Evolutionary conservation across 2,113 vertebrate genomes (phyloP).

Genomic region (Myiagra hebetior): DNA sequence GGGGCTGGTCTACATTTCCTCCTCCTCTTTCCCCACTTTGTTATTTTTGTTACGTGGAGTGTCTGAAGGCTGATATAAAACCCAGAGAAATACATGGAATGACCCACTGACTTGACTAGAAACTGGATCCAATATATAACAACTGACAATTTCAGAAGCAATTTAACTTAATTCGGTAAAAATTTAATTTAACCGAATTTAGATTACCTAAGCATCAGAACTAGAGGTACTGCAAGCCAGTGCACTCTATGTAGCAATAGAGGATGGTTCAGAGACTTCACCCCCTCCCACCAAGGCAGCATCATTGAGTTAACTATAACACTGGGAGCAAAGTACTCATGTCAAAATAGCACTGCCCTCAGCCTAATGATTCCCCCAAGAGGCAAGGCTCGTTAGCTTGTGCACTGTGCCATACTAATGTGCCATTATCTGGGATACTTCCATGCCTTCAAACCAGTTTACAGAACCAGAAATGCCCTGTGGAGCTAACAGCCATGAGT

Average conservation of each 20-base stretch:
- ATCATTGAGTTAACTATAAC: not conserved
- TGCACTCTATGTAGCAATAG: not conserved
- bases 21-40: not conserved
- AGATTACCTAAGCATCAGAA: not conserved
- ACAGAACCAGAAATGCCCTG: not conserved
- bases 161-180: not conserved
- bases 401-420: conserved; percentile 16
- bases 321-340: not conserved
- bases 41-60: not conserved
- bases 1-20: not conserved
- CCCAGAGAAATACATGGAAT: not conserved
- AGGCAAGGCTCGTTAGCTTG: conserved; percentile 25
- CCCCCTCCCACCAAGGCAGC: not conserved
- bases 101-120: not conserved
- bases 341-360: conserved; percentile 22
- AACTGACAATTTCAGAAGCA: not conserved
- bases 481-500: not conserved
- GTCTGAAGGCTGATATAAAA: not conserved
- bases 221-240: not conserved
- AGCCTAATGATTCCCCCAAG: conserved; percentile 15
- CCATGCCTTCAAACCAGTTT: not conserved
- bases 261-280: not conserved
- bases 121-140: not conserved
- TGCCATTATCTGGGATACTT: not conserved
- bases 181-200: not conserved